Evolutionary conservation across 2,113 vertebrate genomes (phyloP), one percentile per base, ranked within the genome.

Genomic region (Platysteira castanea): DNA sequence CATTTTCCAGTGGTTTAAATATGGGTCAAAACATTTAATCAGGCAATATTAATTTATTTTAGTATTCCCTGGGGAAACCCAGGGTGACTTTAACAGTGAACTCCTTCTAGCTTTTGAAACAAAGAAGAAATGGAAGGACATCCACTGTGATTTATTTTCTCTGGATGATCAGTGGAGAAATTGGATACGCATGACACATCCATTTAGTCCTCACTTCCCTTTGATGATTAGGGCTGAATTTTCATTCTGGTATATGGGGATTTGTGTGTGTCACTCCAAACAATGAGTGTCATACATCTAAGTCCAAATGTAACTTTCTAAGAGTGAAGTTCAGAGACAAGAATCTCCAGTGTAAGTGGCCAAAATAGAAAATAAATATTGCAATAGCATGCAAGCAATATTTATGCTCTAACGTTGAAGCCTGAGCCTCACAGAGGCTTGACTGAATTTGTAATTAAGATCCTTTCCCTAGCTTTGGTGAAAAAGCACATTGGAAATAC

Each of bases 211-310:
- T 94, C 93, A 94, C 92, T 96, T 97, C 80, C 92, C 96, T 97
- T 97, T 97, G 96, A 97, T 97, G 96, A 97, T 96, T 91, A 94
- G 61, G 87, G 86, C 75, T 96, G 94, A 97, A 94, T 97, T 97
- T 97, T 96, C 87, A 17, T 94, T 93, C 94, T 87, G 92, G 82
- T 94, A 23, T 74, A 64, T 59, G 85, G 84, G 94, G 96, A 97
- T 97, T 97, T 97, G 90, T 89, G 57, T 42, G 54, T 96, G 95
- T 89, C 96, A 89, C 87, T 97, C 90, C 80, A 87, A 93, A 84
- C 75, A 90, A 79, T 79, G 78, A 95, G 87, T 53, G 41, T 54
- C 93, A 91, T 70, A 73, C 94, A 77, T 94, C 61, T 84, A 95
- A 90, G 92, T 89, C 69, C 80, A 91, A 97, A 96, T 57, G 89